Evolutionary conservation across 1,140 invertebrate species (phyloP).

Genomic region (Polypedilum vanderplanki): DNA sequence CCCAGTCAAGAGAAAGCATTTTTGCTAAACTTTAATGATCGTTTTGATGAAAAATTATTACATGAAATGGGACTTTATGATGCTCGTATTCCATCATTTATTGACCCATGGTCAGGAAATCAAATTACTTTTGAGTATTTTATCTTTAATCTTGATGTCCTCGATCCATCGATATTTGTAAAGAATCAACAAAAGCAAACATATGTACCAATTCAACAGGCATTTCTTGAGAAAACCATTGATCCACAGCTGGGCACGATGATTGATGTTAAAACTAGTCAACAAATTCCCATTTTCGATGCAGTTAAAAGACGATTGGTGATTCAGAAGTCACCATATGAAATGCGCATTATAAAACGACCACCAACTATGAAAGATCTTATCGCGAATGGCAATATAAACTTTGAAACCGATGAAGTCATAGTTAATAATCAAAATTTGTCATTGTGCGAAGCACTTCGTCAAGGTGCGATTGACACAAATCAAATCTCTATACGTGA

Average conservation of each 20-base stretch:
- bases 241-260: conserved; percentile 71
- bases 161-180: conserved; percentile 69
- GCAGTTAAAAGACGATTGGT: conserved; percentile 68
- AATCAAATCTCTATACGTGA: conserved; percentile 63
- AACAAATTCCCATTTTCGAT: conserved; percentile 74
- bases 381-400: conserved; percentile 35
- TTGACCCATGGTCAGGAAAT: conserved; percentile 67
- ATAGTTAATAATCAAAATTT: conserved; percentile 38
- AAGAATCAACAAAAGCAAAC: conserved; percentile 63
- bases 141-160: conserved; percentile 63
- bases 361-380: conserved; percentile 39
- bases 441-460: conserved; percentile 63
- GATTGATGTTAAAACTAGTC: conserved; percentile 73
- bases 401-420: conserved; percentile 47
- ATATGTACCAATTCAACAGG: conserved; percentile 65
- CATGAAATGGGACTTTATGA: conserved; percentile 68
- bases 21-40: conserved; percentile 48
- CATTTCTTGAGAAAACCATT: conserved; percentile 64
- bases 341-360: conserved; percentile 38
- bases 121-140: conserved; percentile 69
- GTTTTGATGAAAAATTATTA: conserved; percentile 58
- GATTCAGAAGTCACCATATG: conserved; percentile 51
- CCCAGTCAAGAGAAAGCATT: conserved; percentile 41
- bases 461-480: conserved; percentile 64
- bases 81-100: conserved; percentile 62